These are phyloP conservation scores for Meandrina meandrites DNA, from an alignment of 92 coral and sea anemone genomes.

Conservation along the genomic window DNA sequence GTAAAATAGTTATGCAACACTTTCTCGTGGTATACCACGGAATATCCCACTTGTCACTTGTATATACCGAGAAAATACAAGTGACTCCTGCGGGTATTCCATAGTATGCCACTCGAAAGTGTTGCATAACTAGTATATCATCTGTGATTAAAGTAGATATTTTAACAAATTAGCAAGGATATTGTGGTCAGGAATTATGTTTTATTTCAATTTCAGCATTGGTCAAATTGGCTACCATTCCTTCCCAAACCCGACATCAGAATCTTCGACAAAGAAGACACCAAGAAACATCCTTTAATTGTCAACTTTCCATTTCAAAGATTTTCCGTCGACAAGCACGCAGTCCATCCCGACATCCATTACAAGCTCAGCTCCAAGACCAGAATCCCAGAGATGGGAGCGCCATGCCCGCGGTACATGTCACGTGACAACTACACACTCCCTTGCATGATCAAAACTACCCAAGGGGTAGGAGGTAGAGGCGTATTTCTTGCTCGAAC, in stretches of 20 bases:
- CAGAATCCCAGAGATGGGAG: constrained; percentile 83
- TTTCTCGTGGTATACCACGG: no score
- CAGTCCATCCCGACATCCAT: constrained; percentile 81
- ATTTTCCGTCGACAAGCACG: constrained; percentile 75
- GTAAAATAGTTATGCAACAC: no score
- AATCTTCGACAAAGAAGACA: constrained; percentile 49
- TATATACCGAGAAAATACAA: no score
- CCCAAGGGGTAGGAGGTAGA: constrained; percentile 77
- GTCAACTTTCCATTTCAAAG: constrained; percentile 74
- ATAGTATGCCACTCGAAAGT: no score
- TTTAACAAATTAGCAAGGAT: no score
- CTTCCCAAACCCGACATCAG: constrained; percentile 64
- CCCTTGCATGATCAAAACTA: constrained; percentile 85
- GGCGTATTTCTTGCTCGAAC: constrained; percentile 70
- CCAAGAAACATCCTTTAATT: constrained; percentile 58
- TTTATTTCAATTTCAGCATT: constrained; percentile 45
- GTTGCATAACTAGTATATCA: no score
- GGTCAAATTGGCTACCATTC: constrained; percentile 78
- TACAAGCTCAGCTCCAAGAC: constrained; percentile 75
- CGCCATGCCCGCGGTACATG: constrained; percentile 74
- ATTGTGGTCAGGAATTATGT: neutral
- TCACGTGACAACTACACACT: constrained; percentile 73
- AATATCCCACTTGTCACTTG: no score
- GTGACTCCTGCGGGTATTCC: no score
- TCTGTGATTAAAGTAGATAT: no score